A percentile compares a stretch with the other conserved stretches of the same genome.
phyloP scores from a whole-genome alignment of 2,113 vertebrate species.

The Siniperca chuatsi region DNA sequence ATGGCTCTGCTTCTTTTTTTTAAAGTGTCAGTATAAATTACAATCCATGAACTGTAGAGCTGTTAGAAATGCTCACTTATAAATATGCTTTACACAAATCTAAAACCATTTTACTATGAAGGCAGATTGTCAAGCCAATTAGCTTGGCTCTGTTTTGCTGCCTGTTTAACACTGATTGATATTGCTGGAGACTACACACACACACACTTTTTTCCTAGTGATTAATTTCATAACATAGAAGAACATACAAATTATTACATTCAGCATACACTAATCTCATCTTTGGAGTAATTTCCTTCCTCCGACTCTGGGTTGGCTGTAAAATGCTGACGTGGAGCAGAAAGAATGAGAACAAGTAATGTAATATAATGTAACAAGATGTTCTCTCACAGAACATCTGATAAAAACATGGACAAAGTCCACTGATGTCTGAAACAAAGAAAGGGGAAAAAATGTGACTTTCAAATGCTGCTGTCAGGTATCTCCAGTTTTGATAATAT shows the following conservation, averaged over 20 bases:
- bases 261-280: slow-evolving; percentile 6
- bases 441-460: not conserved
- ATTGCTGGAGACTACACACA: not conserved
- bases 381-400: slow-evolving; percentile 33
- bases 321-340: slow-evolving; percentile 44
- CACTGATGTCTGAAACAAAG: slow-evolving; percentile 29
- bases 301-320: slow-evolving; percentile 49
- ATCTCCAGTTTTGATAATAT: not conserved
- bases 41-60: not conserved
- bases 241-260: not conserved
- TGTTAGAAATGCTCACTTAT: not conserved
- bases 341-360: slow-evolving; percentile 25
- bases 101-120: not conserved
- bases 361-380: not conserved
- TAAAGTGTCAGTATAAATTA: not conserved
- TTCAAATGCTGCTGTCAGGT: slow-evolving; percentile 57
- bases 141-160: not conserved
- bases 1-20: not conserved
- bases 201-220: not conserved
- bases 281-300: slow-evolving; percentile 2
- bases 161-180: not conserved
- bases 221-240: slow-evolving; percentile 5
- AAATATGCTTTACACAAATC: not conserved
- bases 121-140: not conserved
- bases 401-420: slow-evolving; percentile 28